Conservation (phyloP, 2,888 invertebrate species). For the Diplazon laetatorius region DNA sequence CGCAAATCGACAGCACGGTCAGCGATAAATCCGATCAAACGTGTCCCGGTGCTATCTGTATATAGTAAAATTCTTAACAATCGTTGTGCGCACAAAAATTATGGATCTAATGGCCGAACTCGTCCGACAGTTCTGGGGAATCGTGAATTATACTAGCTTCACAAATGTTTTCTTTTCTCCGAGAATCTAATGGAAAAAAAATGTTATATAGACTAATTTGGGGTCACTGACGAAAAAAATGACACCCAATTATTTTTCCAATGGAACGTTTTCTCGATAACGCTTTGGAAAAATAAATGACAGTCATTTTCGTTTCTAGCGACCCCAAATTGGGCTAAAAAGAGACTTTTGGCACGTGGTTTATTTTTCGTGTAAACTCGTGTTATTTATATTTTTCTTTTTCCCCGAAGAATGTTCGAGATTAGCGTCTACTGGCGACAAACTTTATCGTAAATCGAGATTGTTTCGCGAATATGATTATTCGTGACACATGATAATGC, state of each 20-base stretch:
- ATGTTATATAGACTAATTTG: too few species aligned
- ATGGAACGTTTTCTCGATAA: too few species aligned
- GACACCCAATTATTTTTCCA: too few species aligned
- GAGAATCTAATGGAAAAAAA: too few species aligned
- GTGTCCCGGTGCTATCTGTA: conserved; percentile 75
- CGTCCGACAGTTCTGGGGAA: neutral
- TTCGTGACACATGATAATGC: neutral
- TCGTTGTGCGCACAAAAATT: conserved; percentile 47
- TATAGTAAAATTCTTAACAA: conserved; percentile 67
- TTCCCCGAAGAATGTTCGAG: neutral
- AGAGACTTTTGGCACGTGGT: too few species aligned
- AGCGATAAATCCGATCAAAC: conserved; percentile 70
- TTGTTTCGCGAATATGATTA: conserved; percentile 1
- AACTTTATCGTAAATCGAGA: neutral
- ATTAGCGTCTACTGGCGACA: neutral
- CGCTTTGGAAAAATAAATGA: too few species aligned
- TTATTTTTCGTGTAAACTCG: too few species aligned
- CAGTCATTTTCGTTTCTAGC: too few species aligned
- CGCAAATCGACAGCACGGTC: conserved; percentile 58
- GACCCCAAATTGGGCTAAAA: too few species aligned
- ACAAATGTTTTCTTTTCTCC: neutral
- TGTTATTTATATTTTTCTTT: too few species aligned
- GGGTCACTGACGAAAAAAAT: too few species aligned
- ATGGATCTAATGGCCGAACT: conserved; percentile 61
- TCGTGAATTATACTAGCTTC: neutral